Percentiles rank a stretch among this genome's conserved stretches.
These are phyloP conservation scores for Beaufortia kweichowensis DNA, from an alignment of 2,113 vertebrate species.

Conservation along the genomic window DNA sequence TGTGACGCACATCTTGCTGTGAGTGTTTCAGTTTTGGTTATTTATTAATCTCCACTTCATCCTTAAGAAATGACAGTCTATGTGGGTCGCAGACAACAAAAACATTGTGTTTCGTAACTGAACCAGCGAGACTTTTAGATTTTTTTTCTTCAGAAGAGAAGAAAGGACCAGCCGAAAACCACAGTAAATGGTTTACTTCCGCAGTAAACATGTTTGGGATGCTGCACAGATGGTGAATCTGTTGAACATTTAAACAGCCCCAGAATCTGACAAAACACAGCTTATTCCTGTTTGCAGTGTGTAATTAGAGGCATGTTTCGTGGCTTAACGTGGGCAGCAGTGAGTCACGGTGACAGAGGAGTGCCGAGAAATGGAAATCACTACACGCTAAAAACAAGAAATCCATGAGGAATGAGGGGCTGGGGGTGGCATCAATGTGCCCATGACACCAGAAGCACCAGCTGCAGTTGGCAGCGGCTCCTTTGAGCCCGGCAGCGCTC, in stretches of 20 bases:
- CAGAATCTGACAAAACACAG: slow-evolving; percentile 46
- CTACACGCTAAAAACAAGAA: slow-evolving; percentile 6
- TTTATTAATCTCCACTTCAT: too few species aligned
- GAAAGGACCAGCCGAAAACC: slow-evolving; percentile 4
- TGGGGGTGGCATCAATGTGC: neutral
- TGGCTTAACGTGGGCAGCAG: slow-evolving; percentile 46
- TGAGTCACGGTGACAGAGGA: slow-evolving; percentile 36
- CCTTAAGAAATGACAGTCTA: too few species aligned
- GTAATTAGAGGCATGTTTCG: slow-evolving; percentile 68
- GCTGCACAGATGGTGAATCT: slow-evolving; percentile 29
- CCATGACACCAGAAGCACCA: slow-evolving; percentile 23
- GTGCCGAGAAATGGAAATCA: slow-evolving; percentile 34
- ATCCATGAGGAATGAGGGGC: slow-evolving; percentile 1
- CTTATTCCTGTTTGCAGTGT: slow-evolving; percentile 60
- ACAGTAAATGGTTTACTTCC: slow-evolving; percentile 17
- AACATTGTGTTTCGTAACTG: neutral
- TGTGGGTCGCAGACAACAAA: too few species aligned
- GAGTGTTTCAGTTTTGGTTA: too few species aligned
- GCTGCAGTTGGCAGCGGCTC: slow-evolving; percentile 35
- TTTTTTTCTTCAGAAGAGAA: neutral
- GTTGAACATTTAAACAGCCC: slow-evolving; percentile 15
- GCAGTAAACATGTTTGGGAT: slow-evolving; percentile 18
- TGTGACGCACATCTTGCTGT: too few species aligned
- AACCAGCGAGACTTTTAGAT: neutral
- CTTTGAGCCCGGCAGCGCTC: slow-evolving; percentile 26